Evolutionary conservation across 2,888 invertebrate species (phyloP).

Genomic region (Amiota minor): DNA sequence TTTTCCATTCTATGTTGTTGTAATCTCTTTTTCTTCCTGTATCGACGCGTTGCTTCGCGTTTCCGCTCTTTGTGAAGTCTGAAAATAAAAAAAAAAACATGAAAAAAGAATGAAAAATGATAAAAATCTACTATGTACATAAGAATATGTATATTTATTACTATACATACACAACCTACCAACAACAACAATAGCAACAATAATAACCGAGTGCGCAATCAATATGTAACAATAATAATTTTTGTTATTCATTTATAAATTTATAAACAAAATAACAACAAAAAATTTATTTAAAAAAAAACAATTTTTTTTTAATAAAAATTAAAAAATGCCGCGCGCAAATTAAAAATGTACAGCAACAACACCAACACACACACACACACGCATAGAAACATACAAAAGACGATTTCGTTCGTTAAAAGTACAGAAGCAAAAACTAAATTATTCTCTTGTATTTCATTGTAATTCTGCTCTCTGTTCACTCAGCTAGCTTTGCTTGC

Average conservation of each 20-base stretch:
- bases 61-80: background rate
- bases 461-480: no score
- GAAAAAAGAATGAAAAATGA: background rate
- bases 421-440: no score
- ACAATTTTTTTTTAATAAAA: no score
- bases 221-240: background rate
- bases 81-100: slow-evolving; percentile 26
- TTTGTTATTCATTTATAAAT: background rate
- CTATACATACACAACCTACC: background rate
- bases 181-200: background rate
- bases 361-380: no score
- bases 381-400: no score
- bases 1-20: slow-evolving; percentile 10
- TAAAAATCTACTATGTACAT: background rate
- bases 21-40: no score
- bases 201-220: background rate
- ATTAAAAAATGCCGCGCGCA: no score
- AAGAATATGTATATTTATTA: background rate
- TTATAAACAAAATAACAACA: background rate
- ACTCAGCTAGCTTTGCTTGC: background rate
- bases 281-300: no score
- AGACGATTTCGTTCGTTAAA: no score
- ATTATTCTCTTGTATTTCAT: no score
- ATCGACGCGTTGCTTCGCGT: no score
- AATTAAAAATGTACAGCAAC: no score